These are phyloP conservation scores for Chroicocephalus ridibundus DNA, from an alignment of 2,113 vertebrate species.

Conservation along the genomic window DNA sequence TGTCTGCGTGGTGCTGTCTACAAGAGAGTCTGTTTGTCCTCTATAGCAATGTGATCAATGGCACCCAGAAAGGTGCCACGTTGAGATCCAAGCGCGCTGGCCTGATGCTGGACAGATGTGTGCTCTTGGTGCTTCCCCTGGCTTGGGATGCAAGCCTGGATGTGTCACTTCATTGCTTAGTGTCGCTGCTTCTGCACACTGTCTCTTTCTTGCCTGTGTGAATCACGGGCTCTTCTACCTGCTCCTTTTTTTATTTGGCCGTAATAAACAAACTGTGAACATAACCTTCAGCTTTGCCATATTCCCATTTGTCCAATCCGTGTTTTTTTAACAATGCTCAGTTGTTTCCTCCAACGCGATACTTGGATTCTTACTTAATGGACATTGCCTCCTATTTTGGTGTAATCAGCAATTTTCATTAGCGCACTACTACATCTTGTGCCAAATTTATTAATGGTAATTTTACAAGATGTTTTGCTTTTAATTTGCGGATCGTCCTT, in stretches of 20 bases:
- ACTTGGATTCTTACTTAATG: background rate
- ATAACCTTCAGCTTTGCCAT: background rate
- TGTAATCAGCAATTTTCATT: background rate
- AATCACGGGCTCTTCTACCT: background rate
- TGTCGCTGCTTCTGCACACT: background rate
- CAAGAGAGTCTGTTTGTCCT: background rate
- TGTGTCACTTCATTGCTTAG: background rate
- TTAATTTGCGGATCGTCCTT: background rate
- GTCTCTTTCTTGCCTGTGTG: background rate
- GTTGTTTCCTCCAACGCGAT: background rate
- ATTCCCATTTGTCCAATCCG: background rate
- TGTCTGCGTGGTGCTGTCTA: background rate
- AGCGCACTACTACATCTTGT: background rate
- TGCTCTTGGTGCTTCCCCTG: background rate
- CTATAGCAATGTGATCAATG: background rate
- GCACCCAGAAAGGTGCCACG: background rate
- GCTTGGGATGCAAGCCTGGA: background rate
- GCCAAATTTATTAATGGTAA: background rate
- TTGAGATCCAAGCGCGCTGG: background rate
- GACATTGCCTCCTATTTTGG: background rate
- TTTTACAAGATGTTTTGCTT: background rate
- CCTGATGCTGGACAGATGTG: background rate
- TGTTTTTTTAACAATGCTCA: background rate
- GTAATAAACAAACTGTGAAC: background rate
- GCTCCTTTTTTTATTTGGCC: background rate